A percentile compares a stretch with the other conserved stretches of the same genome.
Evolutionary conservation across 1,140 invertebrate species (phyloP).

Genomic region (Bathynomus jamesi): DNA sequence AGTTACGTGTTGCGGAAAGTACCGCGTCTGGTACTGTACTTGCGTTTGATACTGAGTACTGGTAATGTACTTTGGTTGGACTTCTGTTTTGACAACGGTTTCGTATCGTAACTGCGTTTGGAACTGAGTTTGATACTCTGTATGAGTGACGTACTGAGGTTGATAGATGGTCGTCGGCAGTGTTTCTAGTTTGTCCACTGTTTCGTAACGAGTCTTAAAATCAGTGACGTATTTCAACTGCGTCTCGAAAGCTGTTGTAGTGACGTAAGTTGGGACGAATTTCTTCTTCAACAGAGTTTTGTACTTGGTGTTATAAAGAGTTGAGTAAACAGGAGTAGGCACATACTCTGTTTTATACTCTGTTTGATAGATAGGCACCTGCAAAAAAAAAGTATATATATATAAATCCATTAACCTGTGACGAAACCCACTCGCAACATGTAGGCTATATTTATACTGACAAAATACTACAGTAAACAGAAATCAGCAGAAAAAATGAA

Average conservation of each 20-base stretch:
- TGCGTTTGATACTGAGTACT: conserved; percentile 12
- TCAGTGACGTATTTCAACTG: not conserved
- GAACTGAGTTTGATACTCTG: conserved; percentile 15
- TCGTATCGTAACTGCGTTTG: conserved; percentile 12
- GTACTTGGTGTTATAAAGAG: not conserved
- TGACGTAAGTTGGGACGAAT: not conserved
- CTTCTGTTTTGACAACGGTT: conserved; percentile 12
- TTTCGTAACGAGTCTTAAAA: no score
- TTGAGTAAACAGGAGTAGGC: not conserved
- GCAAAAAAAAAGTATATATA: no score
- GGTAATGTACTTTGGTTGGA: conserved; percentile 18
- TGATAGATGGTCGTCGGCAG: not conserved
- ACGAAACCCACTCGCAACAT: no score
- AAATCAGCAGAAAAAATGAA: no score
- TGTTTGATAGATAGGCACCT: not conserved
- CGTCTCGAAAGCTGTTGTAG: not conserved
- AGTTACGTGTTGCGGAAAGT: conserved; percentile 15
- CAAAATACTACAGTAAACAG: no score
- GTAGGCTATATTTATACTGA: no score
- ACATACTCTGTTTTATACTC: not conserved
- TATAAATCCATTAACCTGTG: no score
- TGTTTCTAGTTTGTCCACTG: not conserved
- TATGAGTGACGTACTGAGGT: conserved; percentile 14
- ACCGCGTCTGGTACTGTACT: conserved; percentile 10
- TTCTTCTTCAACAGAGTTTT: not conserved